A percentile compares a stretch with the other conserved stretches of the same genome.
Conservation (phyloP, 64 coral and sea anemone genomes). For the Stichodactyla helianthus region DNA sequence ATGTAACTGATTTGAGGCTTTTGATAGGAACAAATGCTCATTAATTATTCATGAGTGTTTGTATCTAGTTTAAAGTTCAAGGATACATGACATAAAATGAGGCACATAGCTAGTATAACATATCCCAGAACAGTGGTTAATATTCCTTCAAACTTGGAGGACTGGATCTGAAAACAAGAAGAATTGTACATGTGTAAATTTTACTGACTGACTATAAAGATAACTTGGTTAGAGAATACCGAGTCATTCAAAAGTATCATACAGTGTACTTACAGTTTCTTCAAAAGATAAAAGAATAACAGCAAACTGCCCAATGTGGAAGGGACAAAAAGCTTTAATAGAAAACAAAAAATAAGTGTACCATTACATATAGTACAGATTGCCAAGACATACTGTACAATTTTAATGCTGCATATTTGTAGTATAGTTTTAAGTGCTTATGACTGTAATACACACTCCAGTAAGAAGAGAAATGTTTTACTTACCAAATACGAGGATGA, state of each 20-base stretch:
- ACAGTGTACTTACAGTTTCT: constrained; percentile 65
- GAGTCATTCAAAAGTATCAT: neutral
- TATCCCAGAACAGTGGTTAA: constrained; percentile 69
- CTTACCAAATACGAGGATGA: constrained; percentile 99
- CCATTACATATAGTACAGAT: no score
- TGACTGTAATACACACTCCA: no score
- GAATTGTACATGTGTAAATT: neutral
- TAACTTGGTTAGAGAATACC: no score
- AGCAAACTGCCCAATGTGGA: constrained; percentile 96
- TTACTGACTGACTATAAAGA: neutral
- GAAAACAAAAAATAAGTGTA: constrained; percentile 10
- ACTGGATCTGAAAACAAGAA: constrained; percentile 48
- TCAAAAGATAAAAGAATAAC: constrained; percentile 82
- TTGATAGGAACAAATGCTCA: no score
- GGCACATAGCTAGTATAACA: constrained; percentile 54
- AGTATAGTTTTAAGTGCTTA: no score
- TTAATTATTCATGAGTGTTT: no score
- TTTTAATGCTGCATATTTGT: no score
- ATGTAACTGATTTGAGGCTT: no score
- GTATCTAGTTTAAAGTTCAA: neutral
- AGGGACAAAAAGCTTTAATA: constrained; percentile 90
- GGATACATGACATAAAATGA: constrained; percentile 77
- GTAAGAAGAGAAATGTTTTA: neutral
- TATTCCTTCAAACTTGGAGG: constrained; percentile 64
- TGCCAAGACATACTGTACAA: no score